Percentiles rank a stretch among this genome's conserved stretches.
Conservation (phyloP, 2,888 invertebrate genomes). For the Gibbula magus region DNA sequence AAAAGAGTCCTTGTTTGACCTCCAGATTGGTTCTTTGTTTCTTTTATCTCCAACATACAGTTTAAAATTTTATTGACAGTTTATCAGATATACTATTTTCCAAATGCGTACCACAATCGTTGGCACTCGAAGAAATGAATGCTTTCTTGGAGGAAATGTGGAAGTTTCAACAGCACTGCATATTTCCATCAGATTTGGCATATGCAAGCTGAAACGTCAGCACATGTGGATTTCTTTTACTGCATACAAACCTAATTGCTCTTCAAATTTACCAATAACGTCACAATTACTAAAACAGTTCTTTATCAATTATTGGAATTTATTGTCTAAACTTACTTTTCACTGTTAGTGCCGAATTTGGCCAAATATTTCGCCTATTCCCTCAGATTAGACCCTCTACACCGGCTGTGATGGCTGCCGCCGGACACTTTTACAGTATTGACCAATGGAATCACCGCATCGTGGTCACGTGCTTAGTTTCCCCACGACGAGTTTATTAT, state of each 20-base stretch:
- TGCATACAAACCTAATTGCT: neutral
- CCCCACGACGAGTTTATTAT: slow-evolving; percentile 29
- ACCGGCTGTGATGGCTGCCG: slow-evolving; percentile 5
- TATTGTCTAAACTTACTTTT: neutral
- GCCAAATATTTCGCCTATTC: slow-evolving; percentile 32
- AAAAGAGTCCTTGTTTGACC: slow-evolving; percentile 6
- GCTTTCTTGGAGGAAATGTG: too few relatives aligned
- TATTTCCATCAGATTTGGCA: neutral
- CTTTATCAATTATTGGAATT: neutral
- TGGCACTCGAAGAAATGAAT: too few relatives aligned
- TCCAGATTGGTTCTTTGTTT: neutral
- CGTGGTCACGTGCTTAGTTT: slow-evolving; percentile 46
- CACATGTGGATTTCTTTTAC: neutral
- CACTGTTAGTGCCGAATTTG: slow-evolving; percentile 46
- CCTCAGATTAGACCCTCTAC: slow-evolving; percentile 30
- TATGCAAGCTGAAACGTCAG: neutral
- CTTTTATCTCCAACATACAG: too few relatives aligned
- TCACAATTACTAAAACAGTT: neutral
- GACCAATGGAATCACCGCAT: slow-evolving; percentile 52
- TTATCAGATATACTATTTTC: too few relatives aligned
- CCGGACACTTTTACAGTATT: slow-evolving; percentile 28
- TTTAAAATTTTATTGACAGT: too few relatives aligned
- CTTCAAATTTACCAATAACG: neutral
- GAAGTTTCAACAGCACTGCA: neutral
- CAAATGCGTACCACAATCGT: too few relatives aligned